Percentiles rank a stretch among this genome's conserved stretches.
phyloP scores from a whole-genome alignment of 2,888 invertebrate species.

The Spodoptera exigua region DNA sequence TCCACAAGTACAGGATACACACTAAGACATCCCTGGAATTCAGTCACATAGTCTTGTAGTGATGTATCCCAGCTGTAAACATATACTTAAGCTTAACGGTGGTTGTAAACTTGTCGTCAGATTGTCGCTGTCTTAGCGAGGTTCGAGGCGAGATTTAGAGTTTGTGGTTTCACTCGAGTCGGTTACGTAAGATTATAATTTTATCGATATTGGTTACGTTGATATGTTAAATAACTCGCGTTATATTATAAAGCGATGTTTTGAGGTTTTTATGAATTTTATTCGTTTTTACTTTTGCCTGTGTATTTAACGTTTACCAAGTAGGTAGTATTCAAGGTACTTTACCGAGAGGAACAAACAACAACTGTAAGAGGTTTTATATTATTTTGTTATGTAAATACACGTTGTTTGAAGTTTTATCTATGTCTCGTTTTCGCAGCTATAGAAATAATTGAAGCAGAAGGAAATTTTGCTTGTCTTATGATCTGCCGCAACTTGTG shows the following conservation, averaged over 20 bases:
- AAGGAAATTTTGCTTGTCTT: constrained; percentile 3
- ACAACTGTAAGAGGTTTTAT: too few species aligned
- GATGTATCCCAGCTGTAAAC: constrained; percentile 67
- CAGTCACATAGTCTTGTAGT: constrained; percentile 50
- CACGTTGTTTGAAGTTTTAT: neutral
- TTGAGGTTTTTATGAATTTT: too few species aligned
- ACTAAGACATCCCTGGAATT: constrained; percentile 58
- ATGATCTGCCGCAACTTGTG: constrained; percentile 3
- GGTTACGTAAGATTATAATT: constrained; percentile 39
- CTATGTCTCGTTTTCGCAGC: neutral
- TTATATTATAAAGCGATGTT: too few species aligned
- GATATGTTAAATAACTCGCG: too few species aligned
- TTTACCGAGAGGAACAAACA: too few species aligned
- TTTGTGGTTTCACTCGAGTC: constrained; percentile 28
- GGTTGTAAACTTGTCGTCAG: constrained; percentile 54
- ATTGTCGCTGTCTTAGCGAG: constrained; percentile 53
- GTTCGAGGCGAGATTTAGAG: constrained; percentile 43
- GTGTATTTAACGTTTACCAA: too few species aligned
- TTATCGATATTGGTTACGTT: constrained; percentile 3
- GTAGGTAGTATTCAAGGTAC: too few species aligned
- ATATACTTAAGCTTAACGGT: constrained; percentile 58
- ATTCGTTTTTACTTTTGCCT: too few species aligned
- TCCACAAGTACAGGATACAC: constrained; percentile 58
- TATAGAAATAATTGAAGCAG: neutral
- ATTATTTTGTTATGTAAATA: constrained; percentile 27